Evolutionary conservation across 2,113 vertebrate species (phyloP), one percentile per base, ranked within the genome.

Genomic region (Lagopus leucura): DNA sequence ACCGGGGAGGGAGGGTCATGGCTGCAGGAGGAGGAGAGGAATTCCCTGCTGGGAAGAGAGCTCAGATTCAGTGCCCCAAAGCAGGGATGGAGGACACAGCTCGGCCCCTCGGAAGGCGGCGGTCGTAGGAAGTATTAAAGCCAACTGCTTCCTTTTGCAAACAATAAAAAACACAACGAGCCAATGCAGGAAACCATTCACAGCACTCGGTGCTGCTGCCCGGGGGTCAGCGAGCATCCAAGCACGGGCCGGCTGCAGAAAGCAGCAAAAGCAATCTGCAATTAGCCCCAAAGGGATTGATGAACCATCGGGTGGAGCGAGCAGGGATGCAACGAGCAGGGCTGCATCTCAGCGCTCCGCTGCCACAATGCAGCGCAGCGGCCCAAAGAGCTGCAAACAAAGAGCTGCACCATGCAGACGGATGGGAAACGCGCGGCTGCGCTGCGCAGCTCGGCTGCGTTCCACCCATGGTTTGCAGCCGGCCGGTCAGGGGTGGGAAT

Each of bases 81-180:
- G 9, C 48, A 34, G 57, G 43, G 36, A n/a, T 8, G 47, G 2
- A 1, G 50, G 52, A 38, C 22, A 5, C 60, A 38, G 60, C 60
- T 38, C 60, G 4, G 60, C 10, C 60, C 60, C 60, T 88, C 14
- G 82, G 64, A 74, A 76, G 42, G 75, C 61, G 4, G 86, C 63
- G 3, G 34, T 72, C 54, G 27, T 45, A 92, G 97, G 97, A 97
- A 97, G 96, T 90, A 95, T 97, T 94, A 90, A 96, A 96, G 90
- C 75, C 84, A 92, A 97, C 93, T 95, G 89, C 89, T 97, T 97
- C 97, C 97, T 96, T 97, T 94, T 82, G 74, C 91, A 97, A 97
- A 97, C 97, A 97, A 97, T 96, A 91, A 90, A 96, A 89, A 84
- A 52, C 55, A 52, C 76, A 34, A 43, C 52, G 64, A 27, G 7